phyloP scores from a whole-genome alignment of 2,888 invertebrate species.

The Acrocera orbiculus region DNA sequence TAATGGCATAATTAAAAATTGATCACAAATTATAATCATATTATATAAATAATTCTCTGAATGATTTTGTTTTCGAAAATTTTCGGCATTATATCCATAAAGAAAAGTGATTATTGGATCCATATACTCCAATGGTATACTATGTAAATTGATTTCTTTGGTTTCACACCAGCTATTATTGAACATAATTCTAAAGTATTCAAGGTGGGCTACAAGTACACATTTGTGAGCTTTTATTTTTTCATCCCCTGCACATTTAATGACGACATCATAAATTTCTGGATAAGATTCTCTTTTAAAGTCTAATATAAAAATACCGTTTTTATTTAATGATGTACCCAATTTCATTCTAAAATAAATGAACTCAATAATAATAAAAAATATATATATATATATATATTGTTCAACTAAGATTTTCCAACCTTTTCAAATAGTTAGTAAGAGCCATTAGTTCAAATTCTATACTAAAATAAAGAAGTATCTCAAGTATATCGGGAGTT shows the following conservation, averaged over 20 bases:
- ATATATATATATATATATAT: not conserved
- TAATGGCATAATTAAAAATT: slow-evolving; percentile 52
- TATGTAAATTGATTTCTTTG: slow-evolving; percentile 20
- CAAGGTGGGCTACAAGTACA: slow-evolving; percentile 59
- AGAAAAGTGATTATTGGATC: slow-evolving; percentile 54
- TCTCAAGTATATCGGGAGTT: slow-evolving; percentile 15
- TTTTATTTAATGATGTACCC: slow-evolving; percentile 9
- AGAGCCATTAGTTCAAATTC: slow-evolving; percentile 24
- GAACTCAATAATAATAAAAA: slow-evolving; percentile 9
- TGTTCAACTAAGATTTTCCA: not conserved
- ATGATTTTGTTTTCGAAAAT: slow-evolving; percentile 41
- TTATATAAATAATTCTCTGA: slow-evolving; percentile 52
- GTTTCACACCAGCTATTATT: slow-evolving; percentile 48
- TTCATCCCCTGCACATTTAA: slow-evolving; percentile 35
- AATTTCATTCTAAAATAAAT: slow-evolving; percentile 5
- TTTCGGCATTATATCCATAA: slow-evolving; percentile 49
- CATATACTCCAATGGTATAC: slow-evolving; percentile 31
- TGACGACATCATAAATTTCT: slow-evolving; percentile 43
- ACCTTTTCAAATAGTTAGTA: slow-evolving; percentile 20
- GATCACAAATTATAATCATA: slow-evolving; percentile 62
- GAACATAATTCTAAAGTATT: slow-evolving; percentile 75
- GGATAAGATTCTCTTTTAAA: slow-evolving; percentile 34
- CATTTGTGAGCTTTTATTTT: slow-evolving; percentile 57
- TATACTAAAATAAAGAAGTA: slow-evolving; percentile 20
- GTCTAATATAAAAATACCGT: slow-evolving; percentile 20